Conservation (phyloP, 2,888 invertebrate genomes). For the Coremacera marginata region DNA sequence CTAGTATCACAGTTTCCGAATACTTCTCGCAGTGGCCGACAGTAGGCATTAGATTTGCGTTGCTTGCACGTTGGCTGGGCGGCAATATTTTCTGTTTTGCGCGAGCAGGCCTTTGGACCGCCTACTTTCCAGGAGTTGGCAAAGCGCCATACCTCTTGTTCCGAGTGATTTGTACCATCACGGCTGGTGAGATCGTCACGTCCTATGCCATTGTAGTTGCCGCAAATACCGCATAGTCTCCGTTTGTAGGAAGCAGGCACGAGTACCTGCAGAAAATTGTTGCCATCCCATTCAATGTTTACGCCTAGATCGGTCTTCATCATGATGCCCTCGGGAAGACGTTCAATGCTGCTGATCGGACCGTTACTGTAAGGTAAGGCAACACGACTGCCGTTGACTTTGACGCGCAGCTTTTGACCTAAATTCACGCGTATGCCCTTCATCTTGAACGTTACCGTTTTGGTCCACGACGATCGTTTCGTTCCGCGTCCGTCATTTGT, state of each 20-base stretch:
- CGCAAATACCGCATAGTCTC: slow-evolving; percentile 91
- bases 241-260: slow-evolving; percentile 79
- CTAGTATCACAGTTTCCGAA: slow-evolving; percentile 85
- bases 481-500: slow-evolving; percentile 86
- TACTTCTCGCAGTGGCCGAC: slow-evolving; percentile 71
- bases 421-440: slow-evolving; percentile 83
- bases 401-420: slow-evolving; percentile 87
- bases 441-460: slow-evolving; percentile 86
- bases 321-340: slow-evolving; percentile 76
- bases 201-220: slow-evolving; percentile 90
- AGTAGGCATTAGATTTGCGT: slow-evolving; percentile 70
- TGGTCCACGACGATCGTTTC: slow-evolving; percentile 89
- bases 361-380: slow-evolving; percentile 76
- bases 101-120: slow-evolving; percentile 79
- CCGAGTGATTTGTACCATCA: slow-evolving; percentile 77
- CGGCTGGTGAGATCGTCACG: slow-evolving; percentile 86
- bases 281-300: slow-evolving; percentile 92
- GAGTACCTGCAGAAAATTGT: slow-evolving; percentile 91
- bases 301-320: slow-evolving; percentile 81
- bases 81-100: slow-evolving; percentile 70
- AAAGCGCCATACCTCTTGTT: slow-evolving; percentile 76
- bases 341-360: slow-evolving; percentile 74
- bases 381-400: slow-evolving; percentile 85
- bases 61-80: slow-evolving; percentile 71
- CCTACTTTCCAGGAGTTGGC: slow-evolving; percentile 94